phyloP scores from a whole-genome alignment of 2,113 vertebrate species.

The Zosterops pallidus region DNA sequence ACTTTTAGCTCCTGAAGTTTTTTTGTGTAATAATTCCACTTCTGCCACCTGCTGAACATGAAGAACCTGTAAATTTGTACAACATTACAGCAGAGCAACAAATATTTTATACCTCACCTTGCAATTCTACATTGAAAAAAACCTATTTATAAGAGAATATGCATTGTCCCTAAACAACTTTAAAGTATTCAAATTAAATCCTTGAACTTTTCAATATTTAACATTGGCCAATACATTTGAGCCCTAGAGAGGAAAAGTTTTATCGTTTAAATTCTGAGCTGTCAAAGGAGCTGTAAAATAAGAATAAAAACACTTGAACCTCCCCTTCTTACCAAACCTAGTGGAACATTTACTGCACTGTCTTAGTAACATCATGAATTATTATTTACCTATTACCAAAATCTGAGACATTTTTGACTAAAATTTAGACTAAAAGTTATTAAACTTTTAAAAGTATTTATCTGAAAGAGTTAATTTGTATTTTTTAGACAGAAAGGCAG shows the following conservation, averaged over 20 bases:
- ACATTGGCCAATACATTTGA: not conserved
- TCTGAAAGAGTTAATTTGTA: not conserved
- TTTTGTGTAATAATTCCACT: not conserved
- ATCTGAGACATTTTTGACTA: not conserved
- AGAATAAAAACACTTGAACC: not conserved
- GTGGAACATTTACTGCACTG: not conserved
- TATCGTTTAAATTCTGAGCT: not conserved
- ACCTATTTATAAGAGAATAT: rapidly evolving
- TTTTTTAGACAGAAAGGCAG: not conserved
- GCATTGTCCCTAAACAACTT: not conserved
- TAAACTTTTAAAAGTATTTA: not conserved
- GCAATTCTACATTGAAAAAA: not conserved
- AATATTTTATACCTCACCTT: not conserved
- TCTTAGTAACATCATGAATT: not conserved
- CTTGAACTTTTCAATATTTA: not conserved
- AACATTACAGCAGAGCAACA: slow-evolving; percentile 48
- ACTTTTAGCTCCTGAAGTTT: slow-evolving; percentile 53
- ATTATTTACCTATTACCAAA: not conserved
- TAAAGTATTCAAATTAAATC: not conserved
- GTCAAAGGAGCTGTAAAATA: not conserved
- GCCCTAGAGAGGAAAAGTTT: not conserved
- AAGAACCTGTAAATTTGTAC: slow-evolving; percentile 74
- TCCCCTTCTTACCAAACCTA: not conserved
- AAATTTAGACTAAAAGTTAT: not conserved
- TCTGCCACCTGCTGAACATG: slow-evolving; percentile 78